Base-by-base conservation (phyloP, 2,113 vertebrate genomes). In the Lophochroa leadbeateri region DNA sequence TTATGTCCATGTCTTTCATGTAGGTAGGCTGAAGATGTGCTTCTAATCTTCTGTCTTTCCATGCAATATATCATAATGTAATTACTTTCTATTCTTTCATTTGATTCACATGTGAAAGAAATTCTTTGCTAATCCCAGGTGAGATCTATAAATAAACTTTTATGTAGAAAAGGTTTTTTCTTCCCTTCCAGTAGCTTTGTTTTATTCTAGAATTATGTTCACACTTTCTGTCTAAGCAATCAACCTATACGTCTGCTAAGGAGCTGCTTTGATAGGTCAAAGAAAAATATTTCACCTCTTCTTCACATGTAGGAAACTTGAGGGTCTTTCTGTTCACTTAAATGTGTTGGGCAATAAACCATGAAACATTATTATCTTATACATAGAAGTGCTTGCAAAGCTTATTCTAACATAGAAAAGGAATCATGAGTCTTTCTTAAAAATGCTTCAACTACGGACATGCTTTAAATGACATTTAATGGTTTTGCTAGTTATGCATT, bases 11-110 rank as follows among this genome's bases (percentile, higher is more conserved):
- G 43, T 65, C 61, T 83, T 67, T 95, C 69, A 74, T 44, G 87
- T 72, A 86, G n/a, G 68, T 82, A 94, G 39, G 37, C 13, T 94
- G 72, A 83, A 95, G 88, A 92, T 94, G 90, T 79, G 39, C 63
- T 92, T 90, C 86, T 79, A 82, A 92, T 88, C 1, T 7, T 86
- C 76, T 64, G 19, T 46, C 58, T 90, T 89, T 95, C 64, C 57
- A 41, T 78, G 49, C 16, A 87, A 93, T 94, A 91, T 89, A 90
- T 96, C 74, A 88, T 64, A 88, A 70, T 95, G 93, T 94, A 91
- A 94, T 90, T 82, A 86, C 74, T 93, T 95, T 76, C 41, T 7
- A 3, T 69, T 94, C 61, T 83, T 86, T 68, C 23, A 71, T 81
- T 95, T 82, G 53, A 82, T 84, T 85, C 92, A 61, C 70, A 88